Evolutionary conservation across 2,113 vertebrate species (phyloP).

Genomic region (Meles meles): DNA sequence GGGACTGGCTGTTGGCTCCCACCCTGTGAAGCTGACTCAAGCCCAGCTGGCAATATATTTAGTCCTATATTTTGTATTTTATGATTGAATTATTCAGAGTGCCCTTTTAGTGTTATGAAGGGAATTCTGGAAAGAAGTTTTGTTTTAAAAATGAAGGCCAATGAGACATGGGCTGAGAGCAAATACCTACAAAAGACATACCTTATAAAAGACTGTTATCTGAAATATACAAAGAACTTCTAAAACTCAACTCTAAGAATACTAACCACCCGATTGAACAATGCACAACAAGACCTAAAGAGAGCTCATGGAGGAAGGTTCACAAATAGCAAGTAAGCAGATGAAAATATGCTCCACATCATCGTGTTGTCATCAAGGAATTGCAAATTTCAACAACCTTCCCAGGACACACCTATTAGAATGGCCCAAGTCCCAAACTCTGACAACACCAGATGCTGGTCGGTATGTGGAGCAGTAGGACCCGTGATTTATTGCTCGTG

Average conservation of each 20-base stretch:
- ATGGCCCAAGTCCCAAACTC: neutral
- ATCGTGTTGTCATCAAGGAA: neutral
- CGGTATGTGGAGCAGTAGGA: neutral
- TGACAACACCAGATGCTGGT: neutral
- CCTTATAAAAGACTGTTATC: neutral
- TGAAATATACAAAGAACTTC: neutral
- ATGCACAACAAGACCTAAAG: neutral
- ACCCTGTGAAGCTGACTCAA: neutral
- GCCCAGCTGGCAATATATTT: neutral
- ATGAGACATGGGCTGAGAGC: neutral
- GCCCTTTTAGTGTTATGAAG: neutral
- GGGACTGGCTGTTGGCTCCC: neutral
- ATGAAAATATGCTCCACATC: neutral
- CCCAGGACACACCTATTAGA: neutral
- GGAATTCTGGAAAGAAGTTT: slow-evolving; percentile 4
- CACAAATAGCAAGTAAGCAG: neutral
- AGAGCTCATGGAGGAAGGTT: neutral
- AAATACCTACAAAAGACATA: neutral
- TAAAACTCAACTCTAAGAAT: neutral
- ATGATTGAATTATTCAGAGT: neutral
- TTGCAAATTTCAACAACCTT: neutral
- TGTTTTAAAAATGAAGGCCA: neutral
- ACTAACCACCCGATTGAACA: neutral
- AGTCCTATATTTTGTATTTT: neutral
- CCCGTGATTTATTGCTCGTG: neutral